Base-by-base conservation (phyloP, 2,888 invertebrate genomes). In the Loripinus fragilis region DNA sequence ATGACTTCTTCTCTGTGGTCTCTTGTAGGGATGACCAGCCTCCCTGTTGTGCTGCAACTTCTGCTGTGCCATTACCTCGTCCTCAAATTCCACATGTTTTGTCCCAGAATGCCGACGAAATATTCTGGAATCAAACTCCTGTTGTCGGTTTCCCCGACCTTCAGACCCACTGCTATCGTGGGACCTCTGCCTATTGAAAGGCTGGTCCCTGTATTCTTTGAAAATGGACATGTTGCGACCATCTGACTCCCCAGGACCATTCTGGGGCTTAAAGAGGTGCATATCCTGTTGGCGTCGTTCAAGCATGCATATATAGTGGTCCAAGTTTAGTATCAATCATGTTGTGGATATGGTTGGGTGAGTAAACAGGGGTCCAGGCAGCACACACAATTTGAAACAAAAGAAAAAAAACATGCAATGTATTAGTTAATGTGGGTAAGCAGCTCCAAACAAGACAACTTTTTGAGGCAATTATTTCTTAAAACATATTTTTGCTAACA, bases 51-150 rank as follows among this genome's bases (percentile, higher is more conserved):
- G 76, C 17, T 35, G 50, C 35, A 71, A 69, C 50, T 69, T 74
- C 30, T 74, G 78, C 20, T 78, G 76, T 28, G 81, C 73, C 52
- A 20, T 67, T 12, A 38, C 45, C 35, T 84, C 81, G 68, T 80
- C 76, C 52, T 79, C 78, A 68, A 81, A 77, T n/a, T 72, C 74
- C 66, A 80, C 79, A 64, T 76, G 75, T 45, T 74, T 76, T 42
- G 81, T 45, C 7, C 67, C 79, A 50, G 78, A 60, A 71, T 81
- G 77, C 71, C 84, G 67, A 71, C 84, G 84, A 84, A 84, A 84
- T 67, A 84, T 81, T 71, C 84, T 75, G 3, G 84, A 76, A 60
- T 84, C 81, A 48, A 66, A 84, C 48, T 84, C 84, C 52, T 70
- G 75, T 10, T 74, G 60, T 35, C 81, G 55, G 28, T 25, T 55